phyloP scores from a whole-genome alignment of 2,797 vertebrate genomes.

The Diplodus puntazzo region DNA sequence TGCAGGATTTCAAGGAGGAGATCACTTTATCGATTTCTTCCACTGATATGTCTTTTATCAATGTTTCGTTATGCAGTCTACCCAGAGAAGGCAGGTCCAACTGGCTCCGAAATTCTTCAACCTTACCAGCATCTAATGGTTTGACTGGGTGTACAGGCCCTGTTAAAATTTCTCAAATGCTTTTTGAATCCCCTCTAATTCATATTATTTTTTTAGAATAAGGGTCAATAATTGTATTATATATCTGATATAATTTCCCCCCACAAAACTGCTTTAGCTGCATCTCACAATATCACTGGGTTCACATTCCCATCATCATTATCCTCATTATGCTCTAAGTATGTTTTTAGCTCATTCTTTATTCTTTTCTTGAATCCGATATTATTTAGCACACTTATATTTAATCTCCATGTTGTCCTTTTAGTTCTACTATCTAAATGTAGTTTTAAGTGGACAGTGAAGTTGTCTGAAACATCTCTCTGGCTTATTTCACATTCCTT shows the following conservation, averaged over 20 bases:
- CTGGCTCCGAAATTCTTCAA: no score
- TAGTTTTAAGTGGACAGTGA: neutral
- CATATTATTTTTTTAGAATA: neutral
- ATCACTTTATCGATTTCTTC: neutral
- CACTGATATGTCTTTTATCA: neutral
- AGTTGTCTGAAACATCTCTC: neutral
- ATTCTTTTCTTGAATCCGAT: neutral
- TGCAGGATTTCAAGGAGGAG: neutral
- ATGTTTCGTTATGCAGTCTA: no score
- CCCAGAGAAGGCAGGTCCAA: no score
- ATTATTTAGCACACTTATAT: neutral
- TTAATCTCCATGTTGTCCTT: neutral
- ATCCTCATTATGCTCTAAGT: neutral
- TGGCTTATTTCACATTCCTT: neutral
- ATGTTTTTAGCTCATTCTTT: neutral
- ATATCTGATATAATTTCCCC: neutral
- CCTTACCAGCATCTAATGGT: no score
- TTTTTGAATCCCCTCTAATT: neutral
- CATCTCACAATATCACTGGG: neutral
- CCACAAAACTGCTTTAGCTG: neutral
- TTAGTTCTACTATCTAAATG: neutral
- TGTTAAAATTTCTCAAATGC: conserved; percentile 1
- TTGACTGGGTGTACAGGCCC: neutral
- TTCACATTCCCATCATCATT: neutral
- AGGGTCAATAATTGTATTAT: neutral